Percentiles rank a stretch among this genome's conserved stretches.
These are phyloP conservation scores for Ganaspis sp. DNA, from an alignment of 1,140 invertebrate species.

Conservation along the genomic window DNA sequence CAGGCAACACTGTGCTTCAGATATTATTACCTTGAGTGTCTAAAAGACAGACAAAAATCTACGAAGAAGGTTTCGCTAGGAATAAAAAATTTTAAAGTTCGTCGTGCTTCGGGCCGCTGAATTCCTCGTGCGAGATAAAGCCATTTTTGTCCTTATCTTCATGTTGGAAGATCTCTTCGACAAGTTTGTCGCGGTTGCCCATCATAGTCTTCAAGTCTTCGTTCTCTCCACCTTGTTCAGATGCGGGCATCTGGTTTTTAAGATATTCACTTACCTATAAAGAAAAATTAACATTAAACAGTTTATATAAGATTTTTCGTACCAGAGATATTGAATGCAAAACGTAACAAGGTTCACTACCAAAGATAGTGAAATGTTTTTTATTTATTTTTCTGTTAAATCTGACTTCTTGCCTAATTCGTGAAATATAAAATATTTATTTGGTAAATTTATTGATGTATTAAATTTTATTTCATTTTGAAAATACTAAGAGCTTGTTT, in stretches of 20 bases:
- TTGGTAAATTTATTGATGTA: too few species aligned
- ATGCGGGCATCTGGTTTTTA: slow-evolving; percentile 91
- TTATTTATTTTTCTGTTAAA: too few species aligned
- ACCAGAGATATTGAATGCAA: too few species aligned
- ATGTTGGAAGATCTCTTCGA: slow-evolving; percentile 97
- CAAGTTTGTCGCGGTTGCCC: slow-evolving; percentile 93
- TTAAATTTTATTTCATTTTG: too few species aligned
- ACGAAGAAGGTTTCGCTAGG: slow-evolving; percentile 45
- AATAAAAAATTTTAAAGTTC: slow-evolving; percentile 84
- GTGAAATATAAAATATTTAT: too few species aligned
- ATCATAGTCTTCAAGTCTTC: slow-evolving; percentile 91
- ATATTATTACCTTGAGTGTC: neutral
- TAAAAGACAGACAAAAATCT: slow-evolving; percentile 33
- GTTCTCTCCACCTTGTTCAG: slow-evolving; percentile 79
- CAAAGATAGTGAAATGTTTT: too few species aligned
- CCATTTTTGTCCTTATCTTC: slow-evolving; percentile 97
- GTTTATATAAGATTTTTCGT: too few species aligned
- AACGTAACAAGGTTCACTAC: too few species aligned
- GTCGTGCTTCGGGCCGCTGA: slow-evolving; percentile 97
- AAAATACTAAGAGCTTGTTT: too few species aligned
- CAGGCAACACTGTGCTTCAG: neutral
- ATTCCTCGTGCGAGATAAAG: slow-evolving; percentile 96
- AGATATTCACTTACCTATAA: slow-evolving; percentile 90
- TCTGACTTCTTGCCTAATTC: too few species aligned
- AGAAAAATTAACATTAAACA: neutral